Evolutionary conservation across 2,113 vertebrate genomes (phyloP), one percentile per base, ranked within the genome.

Genomic region (Rhinichthys klamathensis): DNA sequence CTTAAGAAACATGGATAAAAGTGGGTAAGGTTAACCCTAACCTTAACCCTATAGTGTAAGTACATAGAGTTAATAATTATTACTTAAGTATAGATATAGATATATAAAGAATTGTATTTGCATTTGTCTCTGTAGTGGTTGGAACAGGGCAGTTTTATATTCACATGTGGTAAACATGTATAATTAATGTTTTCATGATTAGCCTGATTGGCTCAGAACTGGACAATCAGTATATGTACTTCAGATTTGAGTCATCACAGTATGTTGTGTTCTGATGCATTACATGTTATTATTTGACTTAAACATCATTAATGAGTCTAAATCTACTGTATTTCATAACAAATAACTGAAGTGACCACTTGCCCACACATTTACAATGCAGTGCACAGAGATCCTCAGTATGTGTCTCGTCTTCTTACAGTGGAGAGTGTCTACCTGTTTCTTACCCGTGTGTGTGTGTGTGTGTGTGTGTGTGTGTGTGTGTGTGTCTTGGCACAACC

Each of bases 141-240:
- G 10, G 67, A 81, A 81, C 23, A 69, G 21, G 10, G 44, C 16
- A 69, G 61, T 3, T 46, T 41, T 13, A 18, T 27, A 54, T 85
- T 32, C 78, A 30, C 44, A 44, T 49, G 46, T 82, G 32, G 60
- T 75, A 41, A 81, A 63, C 25, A 54, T 25, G 35, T 75, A 15
- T 82, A 63, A 86, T 75, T 54, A 63, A 63, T 6, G 44, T 30
- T 46, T 27, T 21, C 44, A 63, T 61, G 72, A 74, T 86, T 75
- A 63, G 69, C 41, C 58, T 74, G 79, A 86, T 49, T 73, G 41
- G 44, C 46, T 61, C 46, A 51, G 79, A 74, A 46, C 85, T 76
- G 79, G 58, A 75, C 44, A 73, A 82, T 76, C 73, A 65, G 58
- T 63, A 6, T 63, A 6, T 54, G 23, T 32, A n/a, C 58, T 81